Conservation (phyloP, 2,113 vertebrate genomes). For the Columbina picui region DNA sequence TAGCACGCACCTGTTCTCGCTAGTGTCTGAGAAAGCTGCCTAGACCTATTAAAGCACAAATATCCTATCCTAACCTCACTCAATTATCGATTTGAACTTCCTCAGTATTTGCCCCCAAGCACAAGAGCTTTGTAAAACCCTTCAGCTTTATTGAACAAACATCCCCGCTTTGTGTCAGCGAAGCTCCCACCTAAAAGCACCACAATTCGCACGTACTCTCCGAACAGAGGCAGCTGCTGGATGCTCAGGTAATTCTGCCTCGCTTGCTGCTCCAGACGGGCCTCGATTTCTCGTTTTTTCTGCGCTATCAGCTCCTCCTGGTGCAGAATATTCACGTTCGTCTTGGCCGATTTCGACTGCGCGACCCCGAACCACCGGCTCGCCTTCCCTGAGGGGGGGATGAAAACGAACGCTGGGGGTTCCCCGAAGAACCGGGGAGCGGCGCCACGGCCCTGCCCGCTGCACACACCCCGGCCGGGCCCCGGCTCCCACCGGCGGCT, state of each 20-base stretch:
- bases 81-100: rapidly evolving
- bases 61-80: rapidly evolving
- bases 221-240: slow-evolving; percentile 70
- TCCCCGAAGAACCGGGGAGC: rapidly evolving
- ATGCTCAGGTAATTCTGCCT: slow-evolving; percentile 72
- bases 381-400: slow-evolving; percentile 73
- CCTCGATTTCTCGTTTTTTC: slow-evolving; percentile 95
- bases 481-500: too few relatives aligned
- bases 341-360: slow-evolving; percentile 84
- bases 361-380: slow-evolving; percentile 84
- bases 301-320: slow-evolving; percentile 96
- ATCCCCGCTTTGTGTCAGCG: rapidly evolving
- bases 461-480: not conserved
- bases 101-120: rapidly evolving
- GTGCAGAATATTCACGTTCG: slow-evolving; percentile 88
- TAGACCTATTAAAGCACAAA: rapidly evolving
- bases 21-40: rapidly evolving
- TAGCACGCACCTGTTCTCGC: rapidly evolving
- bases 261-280: slow-evolving; percentile 87
- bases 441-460: too few relatives aligned
- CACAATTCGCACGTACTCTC: slow-evolving; percentile 49
- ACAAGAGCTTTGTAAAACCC: not conserved
- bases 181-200: rapidly evolving
- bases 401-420: not conserved
- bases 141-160: rapidly evolving